Evolutionary conservation across 2,888 invertebrate genomes (phyloP).

Genomic region (Chrysopilus asiliformis): DNA sequence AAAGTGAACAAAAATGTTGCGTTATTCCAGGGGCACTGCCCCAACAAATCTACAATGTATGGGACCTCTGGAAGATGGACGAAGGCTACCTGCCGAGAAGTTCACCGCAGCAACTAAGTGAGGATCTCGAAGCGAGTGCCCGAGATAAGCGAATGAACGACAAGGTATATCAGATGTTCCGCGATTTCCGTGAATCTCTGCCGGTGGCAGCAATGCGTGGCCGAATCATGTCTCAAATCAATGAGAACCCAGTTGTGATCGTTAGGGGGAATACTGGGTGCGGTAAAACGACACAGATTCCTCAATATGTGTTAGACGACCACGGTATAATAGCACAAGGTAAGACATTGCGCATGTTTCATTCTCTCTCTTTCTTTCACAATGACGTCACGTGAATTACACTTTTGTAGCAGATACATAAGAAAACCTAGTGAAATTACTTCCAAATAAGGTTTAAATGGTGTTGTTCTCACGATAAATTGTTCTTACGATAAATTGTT

Average conservation of each 20-base stretch:
- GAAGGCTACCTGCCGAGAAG: constrained; percentile 70
- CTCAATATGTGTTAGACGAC: constrained; percentile 92
- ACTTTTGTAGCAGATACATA: no score
- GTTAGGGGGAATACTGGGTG: constrained; percentile 94
- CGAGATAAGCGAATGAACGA: constrained; percentile 42
- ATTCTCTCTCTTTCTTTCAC: no score
- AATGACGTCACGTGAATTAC: no score
- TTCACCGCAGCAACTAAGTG: constrained; percentile 54
- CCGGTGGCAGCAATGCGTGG: constrained; percentile 67
- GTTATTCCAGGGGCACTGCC: constrained; percentile 97
- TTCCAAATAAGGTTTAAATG: constrained; percentile 79
- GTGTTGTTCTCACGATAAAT: no score
- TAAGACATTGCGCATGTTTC: no score
- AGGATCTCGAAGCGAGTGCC: constrained; percentile 53
- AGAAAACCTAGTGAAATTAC: no score
- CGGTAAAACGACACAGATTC: constrained; percentile 91
- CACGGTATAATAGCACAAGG: no score
- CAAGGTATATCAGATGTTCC: constrained; percentile 37
- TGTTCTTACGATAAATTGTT: no score
- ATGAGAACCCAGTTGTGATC: constrained; percentile 83
- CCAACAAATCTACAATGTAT: constrained; percentile 92
- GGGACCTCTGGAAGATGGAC: constrained; percentile 91
- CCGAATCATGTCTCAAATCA: constrained; percentile 72
- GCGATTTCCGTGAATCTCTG: constrained; percentile 51
- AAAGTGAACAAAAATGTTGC: constrained; percentile 15